phyloP scores from a whole-genome alignment of 2,888 invertebrate genomes.

The Chaetoderma sp. region DNA sequence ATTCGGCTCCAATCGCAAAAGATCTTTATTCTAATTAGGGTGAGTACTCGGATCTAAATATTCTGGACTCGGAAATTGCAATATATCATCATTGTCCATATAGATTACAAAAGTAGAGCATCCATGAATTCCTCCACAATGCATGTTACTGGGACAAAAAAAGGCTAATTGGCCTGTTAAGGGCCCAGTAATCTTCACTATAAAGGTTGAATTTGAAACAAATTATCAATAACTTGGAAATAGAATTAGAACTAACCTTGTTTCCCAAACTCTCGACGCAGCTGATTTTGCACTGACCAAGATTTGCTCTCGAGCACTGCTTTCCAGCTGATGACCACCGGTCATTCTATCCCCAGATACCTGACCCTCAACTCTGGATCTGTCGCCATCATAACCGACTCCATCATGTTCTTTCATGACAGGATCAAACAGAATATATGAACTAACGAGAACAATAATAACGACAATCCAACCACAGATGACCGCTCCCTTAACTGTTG shows the following conservation, averaged over 20 bases:
- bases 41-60: no score
- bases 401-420: constrained; percentile 77
- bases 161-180: background rate
- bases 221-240: no score
- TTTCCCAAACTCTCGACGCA: constrained; percentile 55
- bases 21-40: no score
- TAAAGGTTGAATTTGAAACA: no score
- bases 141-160: background rate
- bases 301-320: constrained; percentile 9
- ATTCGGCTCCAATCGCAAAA: no score
- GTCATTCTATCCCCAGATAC: background rate
- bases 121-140: background rate
- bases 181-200: no score
- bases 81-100: no score
- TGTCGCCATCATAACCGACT: constrained; percentile 5
- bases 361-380: no score
- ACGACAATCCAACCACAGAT: constrained; percentile 86
- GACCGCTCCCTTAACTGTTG: constrained; percentile 75
- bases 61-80: no score
- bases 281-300: constrained; percentile 8
- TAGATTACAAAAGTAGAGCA: no score
- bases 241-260: no score
- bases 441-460: constrained; percentile 77
- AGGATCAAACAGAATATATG: constrained; percentile 86
- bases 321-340: background rate